phyloP scores from a whole-genome alignment of 23 tunicate genomes.

The Trididemnum clinides region DNA sequence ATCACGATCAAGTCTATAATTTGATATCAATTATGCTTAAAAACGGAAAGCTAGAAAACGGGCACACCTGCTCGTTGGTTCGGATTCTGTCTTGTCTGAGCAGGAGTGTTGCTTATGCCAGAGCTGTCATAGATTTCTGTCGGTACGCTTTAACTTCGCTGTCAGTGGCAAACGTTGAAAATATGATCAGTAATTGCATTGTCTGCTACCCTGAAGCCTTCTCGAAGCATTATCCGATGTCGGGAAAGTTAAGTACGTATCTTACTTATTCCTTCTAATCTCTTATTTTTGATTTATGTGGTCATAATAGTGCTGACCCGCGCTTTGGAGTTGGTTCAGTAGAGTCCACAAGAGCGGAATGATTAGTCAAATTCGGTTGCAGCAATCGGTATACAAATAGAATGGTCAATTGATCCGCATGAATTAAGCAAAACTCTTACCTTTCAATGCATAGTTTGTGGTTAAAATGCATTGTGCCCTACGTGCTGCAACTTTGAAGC shows the following conservation, averaged over 20 bases:
- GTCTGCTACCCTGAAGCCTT: conserved; percentile 25
- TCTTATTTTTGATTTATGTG: background rate
- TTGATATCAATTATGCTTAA: no score
- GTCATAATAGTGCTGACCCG: no score
- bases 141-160: background rate
- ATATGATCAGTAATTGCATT: background rate
- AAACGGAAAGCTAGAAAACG: background rate
- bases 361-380: no score
- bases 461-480: no score
- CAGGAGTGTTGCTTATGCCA: background rate
- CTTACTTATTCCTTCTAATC: background rate
- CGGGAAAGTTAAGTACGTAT: conserved; percentile 1
- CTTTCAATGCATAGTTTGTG: no score
- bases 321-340: no score
- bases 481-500: no score
- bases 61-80: background rate
- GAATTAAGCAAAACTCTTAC: no score
- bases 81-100: background rate
- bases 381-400: no score
- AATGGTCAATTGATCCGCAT: no score
- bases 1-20: no score
- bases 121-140: background rate
- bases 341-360: no score
- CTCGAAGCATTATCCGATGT: background rate
- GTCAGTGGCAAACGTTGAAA: background rate